Evolutionary conservation across 2,797 vertebrate species (phyloP), one percentile per base, ranked within the genome.

Genomic region (Poliocrania exsul): DNA sequence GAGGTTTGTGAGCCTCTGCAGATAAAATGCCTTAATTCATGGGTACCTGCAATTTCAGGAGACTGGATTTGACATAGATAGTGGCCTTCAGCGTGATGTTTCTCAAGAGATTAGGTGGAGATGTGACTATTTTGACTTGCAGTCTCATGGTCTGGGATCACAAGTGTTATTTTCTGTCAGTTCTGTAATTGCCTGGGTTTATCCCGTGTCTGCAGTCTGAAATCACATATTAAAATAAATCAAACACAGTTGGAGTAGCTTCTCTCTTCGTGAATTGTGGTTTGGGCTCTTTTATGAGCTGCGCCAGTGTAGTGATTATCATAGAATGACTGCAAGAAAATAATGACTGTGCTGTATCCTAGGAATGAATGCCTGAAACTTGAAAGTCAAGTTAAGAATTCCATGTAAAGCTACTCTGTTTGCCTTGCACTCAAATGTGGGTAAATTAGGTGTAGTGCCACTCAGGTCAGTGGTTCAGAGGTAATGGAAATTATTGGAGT

Each of bases 1-100:
- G 37, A 82, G 28, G 19, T 92, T 70, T 80, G 56, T 85, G 51
- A 40, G n/a, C 8, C 80, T 64, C 80, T 93, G 19, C 25, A 81
- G 70, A 80, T 47, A 57, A 81, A 90, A 81, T 79, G 33, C 54
- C 16, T 73, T 56, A n/a, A 82, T 89, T 89, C 37, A 26, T 28
- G 33, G 51, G 33, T 71, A 38, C 60, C 26, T 87, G 37, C 20
- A 73, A 23, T 87, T 85, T 84, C 38, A 72, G 77, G 78, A 72
- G 73, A 6, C 38, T 83, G 73, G 47, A 62, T 92, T 69, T 91
- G 53, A 10, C 1, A 3, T 16, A 42, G 64, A 11, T 66, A 40
- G 35, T 60, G n/a, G 64, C 60, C 67, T 91, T 82, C 56, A 70
- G 44, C 56, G 8, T 16, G 42, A 16, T 44, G 31, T 37, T 92